Base-by-base conservation (phyloP, 2,113 vertebrate genomes). In the Xiphias gladius region DNA sequence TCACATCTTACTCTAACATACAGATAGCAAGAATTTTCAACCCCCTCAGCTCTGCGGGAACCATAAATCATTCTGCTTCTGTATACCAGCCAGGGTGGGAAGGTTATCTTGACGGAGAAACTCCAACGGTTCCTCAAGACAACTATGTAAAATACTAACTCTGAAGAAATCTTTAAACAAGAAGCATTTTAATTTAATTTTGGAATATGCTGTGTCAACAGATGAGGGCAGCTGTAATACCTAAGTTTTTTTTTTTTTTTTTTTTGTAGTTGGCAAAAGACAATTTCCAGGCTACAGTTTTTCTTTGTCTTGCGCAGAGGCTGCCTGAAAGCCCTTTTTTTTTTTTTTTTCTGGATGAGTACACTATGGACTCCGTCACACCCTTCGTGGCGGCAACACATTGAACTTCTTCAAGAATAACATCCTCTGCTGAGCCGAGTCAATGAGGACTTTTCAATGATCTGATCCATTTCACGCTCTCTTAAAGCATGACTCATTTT, bases 1-100 rank as follows among this genome's bases (percentile, higher is more conserved):
- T 86, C 72, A 87, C 73, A 32, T 88, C 90, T 93, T 61, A 86
- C 83, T 90, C 84, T 76, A 74, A 66, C 80, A 17, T 81, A 58
- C 39, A 81, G 80, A 85, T 77, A 35, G 87, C 24, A 37, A 30
- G 61, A 77, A 81, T 66, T 87, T 84, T 75, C 65, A 28, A 46
- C 83, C 91, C n/a, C 61, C 83, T 87, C 76, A 75, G 81, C 79
- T 75, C 30, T 9, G 32, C 58, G 80, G 46, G 52, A 79, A 84
- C 73, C 20, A 58, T 93, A 85, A 89, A 89, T 91, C 86, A 80
- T 5, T 1, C 26, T 1, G 37, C 30, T 41, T 64, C 63, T 67
- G 24, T 16, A 30, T 14, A 19, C 14, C 54, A 73, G 81, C 39
- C 39, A 11, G 26, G 54, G 58, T 62, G 64, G 66, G n/a, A 7